These are phyloP conservation scores for Siderastrea siderea DNA, from an alignment of 92 coral and sea anemone species.

Conservation along the genomic window DNA sequence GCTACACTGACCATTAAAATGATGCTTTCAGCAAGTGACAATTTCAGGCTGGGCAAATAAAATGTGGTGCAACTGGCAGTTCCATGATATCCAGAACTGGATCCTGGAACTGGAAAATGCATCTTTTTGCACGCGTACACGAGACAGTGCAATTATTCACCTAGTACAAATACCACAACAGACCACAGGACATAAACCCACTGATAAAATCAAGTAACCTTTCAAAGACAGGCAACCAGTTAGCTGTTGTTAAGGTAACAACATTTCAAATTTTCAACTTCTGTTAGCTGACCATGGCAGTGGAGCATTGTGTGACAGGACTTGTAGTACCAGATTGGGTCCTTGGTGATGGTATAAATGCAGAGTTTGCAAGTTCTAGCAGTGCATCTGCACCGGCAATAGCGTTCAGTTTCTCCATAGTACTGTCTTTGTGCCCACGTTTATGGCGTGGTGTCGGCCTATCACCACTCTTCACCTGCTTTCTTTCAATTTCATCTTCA, in stretches of 20 bases:
- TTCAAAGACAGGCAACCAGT: neutral
- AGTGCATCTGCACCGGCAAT: conserved; percentile 98
- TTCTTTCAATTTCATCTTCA: conserved; percentile 78
- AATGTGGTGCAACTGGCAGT: conserved; percentile 1
- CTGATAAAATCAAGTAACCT: neutral
- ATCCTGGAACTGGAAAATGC: conserved; percentile 13
- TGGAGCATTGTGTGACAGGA: conserved; percentile 61
- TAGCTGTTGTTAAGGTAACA: neutral
- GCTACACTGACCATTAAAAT: neutral
- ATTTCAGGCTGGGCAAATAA: neutral
- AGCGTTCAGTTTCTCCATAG: conserved; percentile 82
- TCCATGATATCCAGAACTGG: neutral
- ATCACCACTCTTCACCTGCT: conserved; percentile 29
- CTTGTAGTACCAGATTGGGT: conserved; percentile 53
- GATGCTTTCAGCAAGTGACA: neutral
- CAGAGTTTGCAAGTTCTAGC: conserved; percentile 93
- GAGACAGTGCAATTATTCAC: neutral
- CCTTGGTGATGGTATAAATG: conserved; percentile 75
- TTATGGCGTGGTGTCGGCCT: conserved; percentile 25
- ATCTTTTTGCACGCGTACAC: neutral
- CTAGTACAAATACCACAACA: neutral
- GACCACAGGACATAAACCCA: neutral
- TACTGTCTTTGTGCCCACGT: conserved; percentile 73
- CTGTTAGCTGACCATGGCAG: conserved; percentile 70
- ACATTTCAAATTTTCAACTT: neutral